Evolutionary conservation across 2,113 vertebrate genomes (phyloP).

Genomic region (Boulengeromyrus knoepffleri): DNA sequence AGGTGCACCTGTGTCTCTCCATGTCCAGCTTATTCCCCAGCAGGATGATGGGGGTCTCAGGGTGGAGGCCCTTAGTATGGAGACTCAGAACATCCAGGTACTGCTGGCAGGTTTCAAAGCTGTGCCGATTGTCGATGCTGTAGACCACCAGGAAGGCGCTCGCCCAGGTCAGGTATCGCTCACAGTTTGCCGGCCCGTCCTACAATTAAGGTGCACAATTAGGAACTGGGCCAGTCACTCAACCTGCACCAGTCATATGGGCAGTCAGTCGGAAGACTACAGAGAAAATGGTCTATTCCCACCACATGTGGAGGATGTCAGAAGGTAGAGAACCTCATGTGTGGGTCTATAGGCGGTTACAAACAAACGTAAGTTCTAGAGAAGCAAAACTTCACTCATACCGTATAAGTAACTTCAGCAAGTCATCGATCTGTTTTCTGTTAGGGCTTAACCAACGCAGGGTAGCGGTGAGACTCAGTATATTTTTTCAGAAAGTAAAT

Average conservation of each 20-base stretch:
- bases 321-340: neutral
- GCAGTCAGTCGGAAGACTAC: neutral
- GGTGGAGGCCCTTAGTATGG: conserved; percentile 58
- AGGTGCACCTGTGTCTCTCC: conserved; percentile 77
- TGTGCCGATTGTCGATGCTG: conserved; percentile 69
- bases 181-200: conserved; percentile 73
- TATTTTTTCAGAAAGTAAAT: neutral
- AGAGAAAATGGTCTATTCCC: neutral
- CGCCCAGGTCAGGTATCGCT: conserved; percentile 81
- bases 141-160: conserved; percentile 78
- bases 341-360: neutral
- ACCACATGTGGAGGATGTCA: neutral
- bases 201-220: conserved; percentile 31
- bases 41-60: conserved; percentile 61
- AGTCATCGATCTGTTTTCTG: neutral
- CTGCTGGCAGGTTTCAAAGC: conserved; percentile 68
- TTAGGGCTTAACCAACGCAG: neutral
- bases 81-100: conserved; percentile 69
- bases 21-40: conserved; percentile 90
- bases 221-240: neutral
- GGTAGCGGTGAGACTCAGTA: neutral
- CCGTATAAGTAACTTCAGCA: neutral
- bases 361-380: neutral
- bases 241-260: neutral
- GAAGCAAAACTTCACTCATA: neutral